These are phyloP conservation scores for Epistrophella euchroma DNA, from an alignment of 2,888 invertebrate genomes.

Conservation along the genomic window DNA sequence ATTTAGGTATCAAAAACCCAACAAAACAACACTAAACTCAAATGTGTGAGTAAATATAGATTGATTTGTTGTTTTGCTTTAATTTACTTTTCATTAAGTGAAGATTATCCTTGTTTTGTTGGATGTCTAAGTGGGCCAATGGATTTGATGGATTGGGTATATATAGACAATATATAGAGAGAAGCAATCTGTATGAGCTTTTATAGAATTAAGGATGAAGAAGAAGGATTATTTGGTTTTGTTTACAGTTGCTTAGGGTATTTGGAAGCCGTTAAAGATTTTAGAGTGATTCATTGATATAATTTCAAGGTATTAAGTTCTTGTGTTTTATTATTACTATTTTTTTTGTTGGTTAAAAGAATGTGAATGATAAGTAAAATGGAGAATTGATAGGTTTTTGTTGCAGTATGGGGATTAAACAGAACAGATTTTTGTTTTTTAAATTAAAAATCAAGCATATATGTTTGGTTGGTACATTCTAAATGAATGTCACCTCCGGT, in stretches of 20 bases:
- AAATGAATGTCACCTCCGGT: too few relatives aligned
- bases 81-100: constrained; percentile 66
- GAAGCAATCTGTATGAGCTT: not conserved
- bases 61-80: constrained; percentile 71
- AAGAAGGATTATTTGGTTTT: constrained; percentile 55
- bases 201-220: constrained; percentile 25
- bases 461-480: too few relatives aligned
- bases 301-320: constrained; percentile 30
- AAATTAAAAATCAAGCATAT: too few relatives aligned
- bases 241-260: constrained; percentile 45
- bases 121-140: constrained; percentile 55
- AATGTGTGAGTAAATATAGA: constrained; percentile 58
- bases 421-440: too few relatives aligned
- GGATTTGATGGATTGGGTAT: constrained; percentile 46
- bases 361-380: not conserved
- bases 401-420: too few relatives aligned
- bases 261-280: constrained; percentile 34
- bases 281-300: constrained; percentile 28
- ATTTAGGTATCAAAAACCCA: not conserved
- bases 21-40: constrained; percentile 27
- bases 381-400: too few relatives aligned
- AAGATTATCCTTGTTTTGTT: constrained; percentile 46
- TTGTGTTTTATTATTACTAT: constrained; percentile 6
- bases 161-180: not conserved
- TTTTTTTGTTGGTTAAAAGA: not conserved